Evolutionary conservation across 2,888 invertebrate species (phyloP).

Genomic region (Melanchra persicariae): DNA sequence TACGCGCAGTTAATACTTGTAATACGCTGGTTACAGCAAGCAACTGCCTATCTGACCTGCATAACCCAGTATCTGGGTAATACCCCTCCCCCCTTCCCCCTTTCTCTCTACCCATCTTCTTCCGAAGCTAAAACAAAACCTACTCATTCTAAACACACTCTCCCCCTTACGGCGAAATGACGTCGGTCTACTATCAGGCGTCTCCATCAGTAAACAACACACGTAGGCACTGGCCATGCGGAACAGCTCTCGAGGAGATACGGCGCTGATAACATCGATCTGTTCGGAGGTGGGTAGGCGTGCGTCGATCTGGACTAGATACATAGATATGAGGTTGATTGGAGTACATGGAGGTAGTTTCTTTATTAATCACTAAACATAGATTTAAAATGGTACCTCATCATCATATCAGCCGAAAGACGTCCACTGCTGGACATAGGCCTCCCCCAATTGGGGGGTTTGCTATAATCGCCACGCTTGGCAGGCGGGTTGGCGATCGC

Average conservation of each 20-base stretch:
- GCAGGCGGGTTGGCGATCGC: no score
- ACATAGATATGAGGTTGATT: neutral
- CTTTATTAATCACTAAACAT: neutral
- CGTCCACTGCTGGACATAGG: no score
- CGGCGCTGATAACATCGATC: constrained; percentile 28
- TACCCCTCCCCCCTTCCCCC: no score
- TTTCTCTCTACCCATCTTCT: no score
- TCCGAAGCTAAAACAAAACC: neutral
- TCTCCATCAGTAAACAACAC: constrained; percentile 41
- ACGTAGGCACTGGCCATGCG: constrained; percentile 29
- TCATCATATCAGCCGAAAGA: no score
- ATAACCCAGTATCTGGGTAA: no score
- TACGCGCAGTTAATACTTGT: no score
- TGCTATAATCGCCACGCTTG: no score
- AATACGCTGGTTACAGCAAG: no score
- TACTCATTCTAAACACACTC: constrained; percentile 2
- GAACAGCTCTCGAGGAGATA: constrained; percentile 34
- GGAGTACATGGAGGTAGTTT: neutral
- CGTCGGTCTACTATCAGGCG: constrained; percentile 21
- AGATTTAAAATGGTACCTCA: no score
- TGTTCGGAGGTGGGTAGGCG: neutral
- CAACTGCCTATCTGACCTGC: no score
- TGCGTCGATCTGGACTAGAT: neutral
- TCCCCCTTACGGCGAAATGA: constrained; percentile 20
- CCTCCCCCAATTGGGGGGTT: no score